Evolutionary conservation across 2,888 invertebrate genomes (phyloP), one percentile per base, ranked within the genome.

Genomic region (Tineola bisselliella): DNA sequence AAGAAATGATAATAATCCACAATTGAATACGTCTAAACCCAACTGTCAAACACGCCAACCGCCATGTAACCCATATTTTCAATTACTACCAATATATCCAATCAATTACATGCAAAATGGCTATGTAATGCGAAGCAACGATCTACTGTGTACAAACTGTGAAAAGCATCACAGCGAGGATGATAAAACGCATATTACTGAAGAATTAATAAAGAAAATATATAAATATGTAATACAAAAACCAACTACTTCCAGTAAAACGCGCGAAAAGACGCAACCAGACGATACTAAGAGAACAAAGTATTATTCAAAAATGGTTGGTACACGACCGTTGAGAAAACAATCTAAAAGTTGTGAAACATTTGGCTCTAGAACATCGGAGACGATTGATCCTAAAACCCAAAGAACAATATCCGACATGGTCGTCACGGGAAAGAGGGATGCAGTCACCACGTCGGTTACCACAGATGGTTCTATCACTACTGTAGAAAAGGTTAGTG

Each of bases 321-420:
- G 6, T 25, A 25, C 25, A 25, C 72, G 70, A 57, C 65, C n/a
- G n/a, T n/a, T n/a, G n/a, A n/a, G n/a, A n/a, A n/a, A 75, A 65
- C 73, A 74, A 61, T 86, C 86, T 4, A 84, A 79, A 65, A 86
- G 84, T 64, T 84, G 84, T 65, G 84, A 84, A 67, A 84, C 83
- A 0, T 75, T 86, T 61, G 72, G 76, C 1, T 74, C 79, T 1
- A 72, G 69, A 63, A 62, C 65, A 31, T 67, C 74, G 0, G 76
- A 78, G 5, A n/a, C n/a, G n/a, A n/a, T n/a, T n/a, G n/a, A n/a
- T 65, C 67, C 10, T 4, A 38, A 38, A 10, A 38, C 38, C 2
- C 38, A 38, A 38, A 17, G 58, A 8, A 10, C 31, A n/a, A 13
- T 12, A 19, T 84, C 86, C 0, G 84, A 84, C 62, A 80, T 84